Conservation (phyloP, 2,888 invertebrate species). For the Eucera pruinosa region DNA sequence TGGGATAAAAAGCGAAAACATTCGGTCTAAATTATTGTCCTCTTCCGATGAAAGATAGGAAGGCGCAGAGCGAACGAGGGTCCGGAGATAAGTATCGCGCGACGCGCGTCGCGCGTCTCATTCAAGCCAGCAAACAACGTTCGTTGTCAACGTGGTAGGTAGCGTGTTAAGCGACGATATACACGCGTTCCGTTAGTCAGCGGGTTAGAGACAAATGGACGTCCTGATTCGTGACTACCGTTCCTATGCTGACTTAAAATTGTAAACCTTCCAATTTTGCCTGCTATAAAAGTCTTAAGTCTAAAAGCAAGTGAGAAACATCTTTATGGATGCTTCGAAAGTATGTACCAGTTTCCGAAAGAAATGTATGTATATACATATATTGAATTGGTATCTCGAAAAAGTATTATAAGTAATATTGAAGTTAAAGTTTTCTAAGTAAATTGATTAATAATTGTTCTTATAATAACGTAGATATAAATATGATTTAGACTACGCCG, state of each 20-base stretch:
- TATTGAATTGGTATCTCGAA: not conserved
- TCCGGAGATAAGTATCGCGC: conserved; percentile 77
- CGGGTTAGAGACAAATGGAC: conserved; percentile 64
- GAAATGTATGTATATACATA: too few species aligned
- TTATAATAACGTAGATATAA: too few species aligned
- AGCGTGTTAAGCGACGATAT: conserved; percentile 70
- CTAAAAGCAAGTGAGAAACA: not conserved
- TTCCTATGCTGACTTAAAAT: conserved; percentile 43
- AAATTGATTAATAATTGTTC: too few species aligned
- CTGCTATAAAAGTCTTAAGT: conserved; percentile 24
- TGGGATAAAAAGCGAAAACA: conserved; percentile 59
- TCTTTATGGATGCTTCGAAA: not conserved
- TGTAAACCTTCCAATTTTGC: conserved; percentile 28
- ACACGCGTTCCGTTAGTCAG: conserved; percentile 66
- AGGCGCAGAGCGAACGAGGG: conserved; percentile 62
- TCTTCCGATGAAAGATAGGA: conserved; percentile 68
- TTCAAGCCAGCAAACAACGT: conserved; percentile 72
- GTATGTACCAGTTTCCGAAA: not conserved
- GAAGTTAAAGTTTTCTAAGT: too few species aligned
- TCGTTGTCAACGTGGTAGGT: conserved; percentile 74
- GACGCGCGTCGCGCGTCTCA: conserved; percentile 75
- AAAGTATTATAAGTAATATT: too few species aligned
- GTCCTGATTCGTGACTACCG: conserved; percentile 63
- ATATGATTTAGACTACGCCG: too few species aligned
- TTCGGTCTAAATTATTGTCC: conserved; percentile 71